Percentiles rank a stretch among this genome's conserved stretches.
Conservation (phyloP, 2,888 invertebrate species). For the Hypselothyrea guttata region DNA sequence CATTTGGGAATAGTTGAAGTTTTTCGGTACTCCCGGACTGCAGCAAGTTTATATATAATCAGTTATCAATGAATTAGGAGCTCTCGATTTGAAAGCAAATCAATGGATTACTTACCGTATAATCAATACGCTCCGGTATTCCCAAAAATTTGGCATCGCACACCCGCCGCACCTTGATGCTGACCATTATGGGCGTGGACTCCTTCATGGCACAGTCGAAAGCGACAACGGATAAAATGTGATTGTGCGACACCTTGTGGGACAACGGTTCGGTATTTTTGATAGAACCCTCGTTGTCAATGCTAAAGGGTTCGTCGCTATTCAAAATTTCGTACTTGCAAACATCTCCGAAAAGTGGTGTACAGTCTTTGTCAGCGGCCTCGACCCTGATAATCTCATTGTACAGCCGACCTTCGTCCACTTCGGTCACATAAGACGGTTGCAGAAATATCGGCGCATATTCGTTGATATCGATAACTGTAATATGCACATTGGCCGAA, state of each 20-base stretch:
- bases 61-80: neutral
- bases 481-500: constrained; percentile 96
- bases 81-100: no score
- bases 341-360: constrained; percentile 95
- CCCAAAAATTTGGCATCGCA: constrained; percentile 92
- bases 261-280: constrained; percentile 96
- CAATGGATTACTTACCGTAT: constrained; percentile 69
- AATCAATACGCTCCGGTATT: constrained; percentile 83
- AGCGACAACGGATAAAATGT: constrained; percentile 97
- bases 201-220: constrained; percentile 98
- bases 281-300: constrained; percentile 96
- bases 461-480: constrained; percentile 97
- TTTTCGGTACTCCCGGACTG: constrained; percentile 80
- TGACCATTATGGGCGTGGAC: constrained; percentile 97
- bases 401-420: constrained; percentile 94
- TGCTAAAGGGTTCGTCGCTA: constrained; percentile 93
- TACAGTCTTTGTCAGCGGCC: constrained; percentile 96
- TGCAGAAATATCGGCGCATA: constrained; percentile 96
- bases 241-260: constrained; percentile 96
- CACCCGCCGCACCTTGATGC: constrained; percentile 93
- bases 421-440: constrained; percentile 93
- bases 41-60: no score
- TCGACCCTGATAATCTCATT: constrained; percentile 95
- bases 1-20: constrained; percentile 81
- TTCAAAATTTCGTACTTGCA: constrained; percentile 99